A percentile compares a stretch with the other conserved stretches of the same genome.
Conservation (phyloP, 2,888 invertebrate species). For the Coelopa pilipes region DNA sequence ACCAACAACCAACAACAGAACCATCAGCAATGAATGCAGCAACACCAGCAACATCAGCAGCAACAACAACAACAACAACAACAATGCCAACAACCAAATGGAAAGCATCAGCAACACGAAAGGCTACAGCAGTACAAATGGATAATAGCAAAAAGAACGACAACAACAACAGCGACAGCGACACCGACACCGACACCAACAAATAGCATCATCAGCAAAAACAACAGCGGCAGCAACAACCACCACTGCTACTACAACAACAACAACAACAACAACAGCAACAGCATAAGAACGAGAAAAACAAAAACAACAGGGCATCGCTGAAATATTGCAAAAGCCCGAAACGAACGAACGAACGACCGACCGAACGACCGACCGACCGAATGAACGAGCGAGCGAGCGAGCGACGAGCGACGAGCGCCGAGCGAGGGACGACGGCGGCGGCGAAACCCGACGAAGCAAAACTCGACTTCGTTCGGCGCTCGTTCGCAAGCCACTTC, state of each 20-base stretch:
- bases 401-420: neutral
- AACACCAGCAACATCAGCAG: too few relatives aligned
- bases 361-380: neutral
- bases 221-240: too few relatives aligned
- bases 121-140: neutral
- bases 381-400: neutral
- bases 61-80: neutral
- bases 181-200: constrained; percentile 39
- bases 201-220: neutral
- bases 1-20: too few relatives aligned
- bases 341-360: neutral
- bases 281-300: constrained; percentile 36
- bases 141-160: constrained; percentile 26
- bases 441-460: constrained; percentile 16
- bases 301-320: constrained; percentile 34
- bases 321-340: constrained; percentile 4
- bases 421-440: neutral
- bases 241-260: constrained; percentile 38
- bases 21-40: too few relatives aligned
- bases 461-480: constrained; percentile 54
- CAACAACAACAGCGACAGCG: constrained; percentile 18
- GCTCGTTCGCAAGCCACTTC: constrained; percentile 62
- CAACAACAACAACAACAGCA: constrained; percentile 38
- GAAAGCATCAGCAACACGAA: neutral
- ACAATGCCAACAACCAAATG: neutral